Evolutionary conservation across 2,797 vertebrate species (phyloP), one percentile per base, ranked within the genome.

Genomic region (Podargus strigoides): DNA sequence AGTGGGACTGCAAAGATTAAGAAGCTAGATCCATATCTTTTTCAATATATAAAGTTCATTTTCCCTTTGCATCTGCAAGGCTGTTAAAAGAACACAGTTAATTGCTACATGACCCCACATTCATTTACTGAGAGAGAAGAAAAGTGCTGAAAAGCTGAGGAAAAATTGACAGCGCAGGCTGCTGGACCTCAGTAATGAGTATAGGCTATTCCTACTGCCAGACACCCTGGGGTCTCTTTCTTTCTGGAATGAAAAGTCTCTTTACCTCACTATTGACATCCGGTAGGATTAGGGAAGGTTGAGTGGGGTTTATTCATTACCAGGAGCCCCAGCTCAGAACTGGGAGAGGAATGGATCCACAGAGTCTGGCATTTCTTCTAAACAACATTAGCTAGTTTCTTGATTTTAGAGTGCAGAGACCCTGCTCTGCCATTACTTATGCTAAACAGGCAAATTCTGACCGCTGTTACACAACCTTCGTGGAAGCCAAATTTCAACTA

Each of bases 31-130:
- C 32, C 37, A 3, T 85, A 91, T 86, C 42, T 88, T 89, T 84
- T 60, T 84, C 85, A 66, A 47, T 68, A 58, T 36, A 79, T 64
- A 64, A 80, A 63, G 81, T 79, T 90, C 21, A 81, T 93, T 90
- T 87, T 94, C 62, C 39, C 50, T 89, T 87, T 93, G 69, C 55
- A 78, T 86, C 79, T 78, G 36, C 42, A 85, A 94, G 53, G 50
- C 69, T 94, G 66, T 86, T 93, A 89, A 86, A 95, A 91, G 82
- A 95, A 67, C 59, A 83, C 39, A 81, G 39, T 92, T 95, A 95
- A 95, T 96, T 93, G 85, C 79, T 78, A 53, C 58, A 53, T 30
- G 68, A 77, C 79, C 69, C 58, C 64, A 93, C 39, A 50, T 91
- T 91, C 53, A 80, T 89, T 92, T 93, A 80, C 72, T 72, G 46